Evolutionary conservation across 2,888 invertebrate species (phyloP).

Genomic region (Tromatobia lineatoria): DNA sequence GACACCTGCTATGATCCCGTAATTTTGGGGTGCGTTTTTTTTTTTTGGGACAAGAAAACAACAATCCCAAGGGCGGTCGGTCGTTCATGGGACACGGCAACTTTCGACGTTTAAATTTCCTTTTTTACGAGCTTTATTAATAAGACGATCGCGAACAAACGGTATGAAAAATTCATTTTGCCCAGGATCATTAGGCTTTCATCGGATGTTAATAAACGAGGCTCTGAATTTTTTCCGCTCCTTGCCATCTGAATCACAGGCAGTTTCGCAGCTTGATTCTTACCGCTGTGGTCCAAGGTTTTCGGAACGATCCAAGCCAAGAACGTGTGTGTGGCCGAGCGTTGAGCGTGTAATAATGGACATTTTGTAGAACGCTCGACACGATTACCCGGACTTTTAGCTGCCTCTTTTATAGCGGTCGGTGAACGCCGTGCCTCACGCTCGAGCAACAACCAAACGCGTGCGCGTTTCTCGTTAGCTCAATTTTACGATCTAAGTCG

Average conservation of each 20-base stretch:
- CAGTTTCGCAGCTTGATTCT: background rate
- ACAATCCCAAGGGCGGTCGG: conserved; percentile 27
- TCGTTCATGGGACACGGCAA: background rate
- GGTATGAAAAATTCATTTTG: conserved; percentile 39
- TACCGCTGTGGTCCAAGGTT: conserved; percentile 30
- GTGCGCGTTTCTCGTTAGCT: conserved; percentile 79
- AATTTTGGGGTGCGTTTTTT: conserved; percentile 49
- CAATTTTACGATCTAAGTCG: conserved; percentile 81
- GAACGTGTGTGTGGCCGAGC: conserved; percentile 77
- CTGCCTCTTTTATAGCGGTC: conserved; percentile 75
- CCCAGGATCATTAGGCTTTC: conserved; percentile 33
- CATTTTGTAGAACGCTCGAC: conserved; percentile 72
- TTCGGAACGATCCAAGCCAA: conserved; percentile 61
- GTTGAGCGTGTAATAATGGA: conserved; percentile 78
- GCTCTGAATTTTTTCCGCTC: conserved; percentile 28
- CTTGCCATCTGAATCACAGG: conserved; percentile 21
- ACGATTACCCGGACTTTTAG: conserved; percentile 75
- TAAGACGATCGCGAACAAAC: conserved; percentile 37
- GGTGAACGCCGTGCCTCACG: conserved; percentile 42
- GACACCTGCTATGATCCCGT: conserved; percentile 77
- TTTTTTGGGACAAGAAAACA: conserved; percentile 22
- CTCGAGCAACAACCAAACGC: conserved; percentile 41
- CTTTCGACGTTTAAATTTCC: conserved; percentile 33
- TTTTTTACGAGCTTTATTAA: conserved; percentile 21
- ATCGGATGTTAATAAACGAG: conserved; percentile 35